Base-by-base conservation (phyloP, 2,113 vertebrate genomes). In the Cyanocitta stelleri region DNA sequence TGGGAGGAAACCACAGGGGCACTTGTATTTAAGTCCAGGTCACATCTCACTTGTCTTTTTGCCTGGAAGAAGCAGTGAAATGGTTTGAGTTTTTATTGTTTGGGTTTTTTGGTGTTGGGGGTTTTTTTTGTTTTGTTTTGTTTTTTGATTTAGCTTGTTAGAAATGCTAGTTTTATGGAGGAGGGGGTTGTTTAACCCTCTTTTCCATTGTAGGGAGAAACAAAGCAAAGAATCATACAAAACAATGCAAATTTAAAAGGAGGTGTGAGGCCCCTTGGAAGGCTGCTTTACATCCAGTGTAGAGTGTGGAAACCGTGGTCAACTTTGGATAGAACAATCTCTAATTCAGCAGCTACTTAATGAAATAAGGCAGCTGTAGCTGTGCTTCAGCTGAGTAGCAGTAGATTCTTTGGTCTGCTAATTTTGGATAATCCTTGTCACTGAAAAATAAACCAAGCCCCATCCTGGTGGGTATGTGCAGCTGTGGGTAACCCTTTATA, bases 181-280 rank as follows among this genome's bases (percentile, higher is more conserved):
- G 35, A 79, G 6, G 16, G 7, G 1, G 4, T 43, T 16, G 26
- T 55, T 74, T 39, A 76, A 48, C 7, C 29, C 7, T 61, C 27
- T 62, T 16, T 85, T 87, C 74, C n/a, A 23, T 2, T 33, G 32
- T 17, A 58, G 29, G 18, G 58, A 89, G 82, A 74, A 91, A 73
- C 75, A 92, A 92, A 92, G 52, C 18, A 44, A 94, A 35, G 16
- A 54, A 49, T 71, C 30, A 6, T 33, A 79, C 41, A 85, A 85
- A 87, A 15, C 44, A 61, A 76, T 73, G 73, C 58, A 89, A 85
- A 95, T 94, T 41, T 46, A 39, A 54, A 54, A 73, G 87, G 87
- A 89, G 64, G 46, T 43, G 55, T 43, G 44, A 61, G 51, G 46
- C 26, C 19, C 12, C 46, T 37, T 30, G 62, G 41, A 48, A 91